Conservation (phyloP, 2,113 vertebrate genomes). For the Elaphurus davidianus region DNA sequence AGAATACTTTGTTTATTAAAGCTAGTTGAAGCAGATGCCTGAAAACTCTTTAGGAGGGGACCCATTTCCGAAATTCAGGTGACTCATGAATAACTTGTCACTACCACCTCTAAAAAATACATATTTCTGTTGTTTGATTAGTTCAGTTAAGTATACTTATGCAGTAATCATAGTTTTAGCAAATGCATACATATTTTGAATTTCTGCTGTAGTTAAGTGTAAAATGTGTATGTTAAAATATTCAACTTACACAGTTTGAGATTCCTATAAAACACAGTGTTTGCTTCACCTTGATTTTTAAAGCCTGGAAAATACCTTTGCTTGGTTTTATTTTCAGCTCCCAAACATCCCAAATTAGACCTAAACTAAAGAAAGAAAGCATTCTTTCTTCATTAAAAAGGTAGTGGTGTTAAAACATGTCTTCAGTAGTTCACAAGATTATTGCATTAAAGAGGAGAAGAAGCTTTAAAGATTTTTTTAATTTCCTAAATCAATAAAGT, state of each 20-base stretch:
- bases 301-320: neutral
- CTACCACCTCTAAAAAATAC: neutral
- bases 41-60: neutral
- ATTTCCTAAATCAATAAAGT: neutral
- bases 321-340: neutral
- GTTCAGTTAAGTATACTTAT: neutral
- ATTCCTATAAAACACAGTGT: neutral
- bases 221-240: neutral
- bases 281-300: neutral
- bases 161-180: neutral
- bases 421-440: neutral
- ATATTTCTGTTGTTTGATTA: neutral
- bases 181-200: neutral
- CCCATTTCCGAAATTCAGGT: neutral
- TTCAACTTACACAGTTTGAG: neutral
- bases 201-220: neutral
- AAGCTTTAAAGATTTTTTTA: neutral
- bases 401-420: neutral
- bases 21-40: neutral
- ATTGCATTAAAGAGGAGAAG: neutral
- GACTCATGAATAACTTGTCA: neutral
- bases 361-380: neutral
- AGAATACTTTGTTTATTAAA: neutral
- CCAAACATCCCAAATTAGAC: slow-evolving; percentile 6
- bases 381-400: neutral